Evolutionary conservation across 2,113 vertebrate species (phyloP), one percentile per base, ranked within the genome.

Genomic region (Podocnemis expansa): DNA sequence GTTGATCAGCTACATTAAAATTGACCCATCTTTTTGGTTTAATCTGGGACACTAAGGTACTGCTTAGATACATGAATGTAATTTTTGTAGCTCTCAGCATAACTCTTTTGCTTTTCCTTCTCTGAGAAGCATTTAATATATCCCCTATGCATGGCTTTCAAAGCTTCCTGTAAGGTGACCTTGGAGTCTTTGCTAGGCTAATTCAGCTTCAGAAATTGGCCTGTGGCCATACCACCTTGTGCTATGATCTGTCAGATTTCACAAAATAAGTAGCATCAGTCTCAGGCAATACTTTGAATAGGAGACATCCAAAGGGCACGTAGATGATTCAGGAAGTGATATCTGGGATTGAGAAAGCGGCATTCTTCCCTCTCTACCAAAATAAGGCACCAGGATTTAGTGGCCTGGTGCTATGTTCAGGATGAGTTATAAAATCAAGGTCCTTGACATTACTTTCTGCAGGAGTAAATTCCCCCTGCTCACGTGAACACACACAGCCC

Each of bases 121-220:
- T 83, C 80, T 85, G 60, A 90, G 80, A 31, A 51, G 41, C 84
- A 83, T 83, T 94, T 91, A 93, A 94, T 90, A 90, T 29, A 87
- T 78, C 67, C 8, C 80, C 17, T 1, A 1, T 1, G 1, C 55
- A 91, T 95, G 55, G 24, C 12, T 25, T 91, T 91, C 87, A 93
- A 95, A 91, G 38, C 14, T 45, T 97, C 82, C 45, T 55, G 88
- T 45, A 73, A 93, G 90, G 91, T 89, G 24, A 92, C 85, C 90
- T 90, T 80, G 87, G 84, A 89, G 82, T 38, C 79, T 80, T 27
- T 2, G 0, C 52, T 84, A 85, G 43, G 22, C 76, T 95, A n/a
- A 0, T 67, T 73, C 82, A 89, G 49, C 79, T 91, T 80, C 52
- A 89, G 73, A 95, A 89, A 75, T 5, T 87, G 80, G 56, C 93